Conservation (phyloP, 1,140 invertebrate genomes). For the Drosophila tsacasi region DNA sequence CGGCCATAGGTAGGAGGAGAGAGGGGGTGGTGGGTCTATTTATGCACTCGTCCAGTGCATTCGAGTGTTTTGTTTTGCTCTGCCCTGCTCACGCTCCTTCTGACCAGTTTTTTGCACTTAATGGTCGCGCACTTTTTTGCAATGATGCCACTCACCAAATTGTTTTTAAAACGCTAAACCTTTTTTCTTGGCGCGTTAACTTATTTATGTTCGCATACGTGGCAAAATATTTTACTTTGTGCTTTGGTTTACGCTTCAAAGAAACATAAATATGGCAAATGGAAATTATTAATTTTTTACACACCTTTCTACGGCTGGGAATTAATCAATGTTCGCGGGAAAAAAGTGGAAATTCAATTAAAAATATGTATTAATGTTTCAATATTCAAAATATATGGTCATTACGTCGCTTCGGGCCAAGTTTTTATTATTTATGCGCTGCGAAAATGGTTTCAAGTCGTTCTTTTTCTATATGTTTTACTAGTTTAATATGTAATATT, state of each 20-base stretch:
- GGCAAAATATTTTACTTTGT: conserved; percentile 64
- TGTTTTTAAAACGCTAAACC: conserved; percentile 71
- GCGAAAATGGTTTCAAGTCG: conserved; percentile 20
- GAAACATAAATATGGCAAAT: conserved; percentile 68
- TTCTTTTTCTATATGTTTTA: conserved; percentile 3
- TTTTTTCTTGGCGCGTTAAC: conserved; percentile 52
- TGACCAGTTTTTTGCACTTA: conserved; percentile 43
- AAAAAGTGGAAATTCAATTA: conserved; percentile 46
- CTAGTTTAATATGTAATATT: conserved; percentile 1
- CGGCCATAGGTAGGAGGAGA: conserved; percentile 15
- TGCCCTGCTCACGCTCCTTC: background rate
- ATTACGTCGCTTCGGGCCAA: conserved; percentile 31
- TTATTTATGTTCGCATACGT: conserved; percentile 61
- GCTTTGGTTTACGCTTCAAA: conserved; percentile 74
- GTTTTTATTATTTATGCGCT: conserved; percentile 40
- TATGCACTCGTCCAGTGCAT: conserved; percentile 70
- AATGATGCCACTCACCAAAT: conserved; percentile 55
- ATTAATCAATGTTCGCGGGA: conserved; percentile 41
- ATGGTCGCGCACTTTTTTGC: conserved; percentile 53
- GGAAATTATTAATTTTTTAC: conserved; percentile 61
- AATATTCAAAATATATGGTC: conserved; percentile 43
- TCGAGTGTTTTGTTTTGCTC: conserved; percentile 76
- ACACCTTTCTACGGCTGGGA: conserved; percentile 34
- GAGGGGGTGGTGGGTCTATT: conserved; percentile 43
- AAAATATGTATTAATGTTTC: conserved; percentile 54